Base-by-base conservation (phyloP, 2,888 invertebrate genomes). In the Scaptomyza reducta region DNA sequence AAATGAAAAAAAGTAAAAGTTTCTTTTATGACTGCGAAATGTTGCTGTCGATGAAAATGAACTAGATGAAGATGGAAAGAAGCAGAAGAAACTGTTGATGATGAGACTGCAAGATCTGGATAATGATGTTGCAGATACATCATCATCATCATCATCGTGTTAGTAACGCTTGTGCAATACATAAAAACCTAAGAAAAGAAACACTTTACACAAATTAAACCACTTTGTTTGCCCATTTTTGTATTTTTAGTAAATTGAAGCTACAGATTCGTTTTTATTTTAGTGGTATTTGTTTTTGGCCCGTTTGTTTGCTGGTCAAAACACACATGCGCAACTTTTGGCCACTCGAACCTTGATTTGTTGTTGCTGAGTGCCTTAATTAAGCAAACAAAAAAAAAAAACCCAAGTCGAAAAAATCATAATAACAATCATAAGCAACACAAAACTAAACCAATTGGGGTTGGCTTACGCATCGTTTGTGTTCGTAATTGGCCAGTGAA, bases 1-100 rank as follows among this genome's bases (percentile, higher is more conserved):
- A 84, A 81, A 75, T 22, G 5, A 22, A 81, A 75, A 84, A 84
- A 80, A 84, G 82, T 81, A 80, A 80, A 80, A 84, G 82, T 79
- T 75, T 75, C 55, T 55, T 75, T 71, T 74, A 82, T 77, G 77
- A 77, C 67, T 70, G 57, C 73, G 59, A 83, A 74, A 74, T 61
- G 69, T 69, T 51, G 47, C 54, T 61, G 57, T 75, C 58, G 71
- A 42, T 57, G 40, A 16, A 40, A 73, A 73, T 71, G 62, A 76
- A 71, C 71, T 63, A 71, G 57, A 54, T 68, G 45, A 46, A 54
- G 57, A 49, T 16, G 10, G 7, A 7, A 54, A n/a, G 46, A 46
- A n/a, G 16, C 10, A 46, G 49, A n/a, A 35, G 49, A 50, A 22
- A n/a, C 13, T 11, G n/a, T 7, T 16, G 40, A 41, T 41, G 40